A percentile compares a stretch with the other conserved stretches of the same genome.
These are phyloP conservation scores for Typhlichthys subterraneus DNA, from an alignment of 2,797 vertebrate species.

Conservation along the genomic window DNA sequence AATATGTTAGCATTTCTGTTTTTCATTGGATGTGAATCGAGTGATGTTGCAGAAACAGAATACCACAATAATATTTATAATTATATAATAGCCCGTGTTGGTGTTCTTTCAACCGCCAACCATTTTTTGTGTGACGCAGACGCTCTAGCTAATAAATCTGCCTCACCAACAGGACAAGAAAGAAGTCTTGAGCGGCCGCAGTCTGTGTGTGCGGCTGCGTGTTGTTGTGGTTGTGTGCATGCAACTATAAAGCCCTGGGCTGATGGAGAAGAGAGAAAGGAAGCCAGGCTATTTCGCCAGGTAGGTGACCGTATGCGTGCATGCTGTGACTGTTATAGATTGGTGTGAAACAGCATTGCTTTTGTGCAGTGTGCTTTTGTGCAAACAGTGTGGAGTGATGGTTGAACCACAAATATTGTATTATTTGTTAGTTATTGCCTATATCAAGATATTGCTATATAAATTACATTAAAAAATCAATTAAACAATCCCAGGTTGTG, in stretches of 20 bases:
- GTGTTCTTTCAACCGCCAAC: conserved; percentile 9
- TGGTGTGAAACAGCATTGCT: background rate
- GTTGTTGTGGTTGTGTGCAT: conserved; percentile 23
- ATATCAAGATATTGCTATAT: too few relatives aligned
- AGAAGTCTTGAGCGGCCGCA: conserved; percentile 19
- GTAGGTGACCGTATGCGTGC: conserved; percentile 46
- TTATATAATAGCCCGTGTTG: too few relatives aligned
- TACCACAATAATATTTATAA: too few relatives aligned
- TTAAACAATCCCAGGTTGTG: too few relatives aligned
- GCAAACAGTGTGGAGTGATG: too few relatives aligned
- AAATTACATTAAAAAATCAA: too few relatives aligned
- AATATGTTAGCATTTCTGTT: too few relatives aligned
- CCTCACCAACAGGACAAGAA: conserved; percentile 44
- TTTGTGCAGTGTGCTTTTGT: background rate
- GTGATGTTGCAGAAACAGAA: too few relatives aligned
- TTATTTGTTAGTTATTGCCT: too few relatives aligned
- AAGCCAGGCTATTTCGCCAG: conserved; percentile 81
- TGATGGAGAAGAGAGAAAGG: conserved; percentile 80
- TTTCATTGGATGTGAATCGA: too few relatives aligned
- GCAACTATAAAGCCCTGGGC: conserved; percentile 52
- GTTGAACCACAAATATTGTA: too few relatives aligned
- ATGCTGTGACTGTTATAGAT: background rate
- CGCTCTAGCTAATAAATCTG: conserved; percentile 1
- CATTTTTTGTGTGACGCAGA: conserved; percentile 27
- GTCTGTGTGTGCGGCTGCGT: conserved; percentile 19